Evolutionary conservation across 2,888 invertebrate species (phyloP), one percentile per base, ranked within the genome.

Genomic region (Torymus aiolomorphi): DNA sequence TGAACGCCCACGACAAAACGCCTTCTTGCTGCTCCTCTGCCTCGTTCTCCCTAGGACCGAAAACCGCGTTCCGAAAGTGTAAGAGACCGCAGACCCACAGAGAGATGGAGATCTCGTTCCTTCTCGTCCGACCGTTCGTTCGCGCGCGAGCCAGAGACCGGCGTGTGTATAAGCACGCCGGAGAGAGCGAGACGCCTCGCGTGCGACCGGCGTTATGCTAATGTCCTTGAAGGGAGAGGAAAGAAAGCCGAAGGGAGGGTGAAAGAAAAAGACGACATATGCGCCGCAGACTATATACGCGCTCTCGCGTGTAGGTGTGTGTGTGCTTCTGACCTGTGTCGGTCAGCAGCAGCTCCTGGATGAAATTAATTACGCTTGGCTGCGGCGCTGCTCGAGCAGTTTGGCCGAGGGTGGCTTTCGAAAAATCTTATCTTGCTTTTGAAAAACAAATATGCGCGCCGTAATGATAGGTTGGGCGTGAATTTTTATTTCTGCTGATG

Each of bases 151-250:
- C 13, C 14, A 54, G 54, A 65, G 49, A 18, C 31, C n/a, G n/a
- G 59, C 66, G 54, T 31, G 31, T 31, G 31, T 31, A 31, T 31
- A 31, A 3, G 14, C 16, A 5, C 24, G 52, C 8, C 3, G 49
- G 54, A 59, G 49, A 18, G 59, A 59, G 54, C 16, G 72, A 61
- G 82, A 83, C 80, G 83, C 80, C 83, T 84, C 83, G 85, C 86
- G 84, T 85, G 84, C 85, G 84, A 85, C 84, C 84, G 84, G 82
- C 84, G 82, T 86, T 87, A 88, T 87, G 86, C 84, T 87, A 87
- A 88, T 88, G 82, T 49, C 42, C 62, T 67, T 63, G 67, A 66
- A 57, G 66, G 54, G 71, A 82, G 57, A 80, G 51, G 57, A 73
- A 73, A 74, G 71, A 67, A 56, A 67, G 51, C 52, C 71, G 20